A percentile compares a stretch with the other conserved stretches of the same genome.
Conservation (phyloP, 2,113 vertebrate genomes). For the Gnathonemus echidnorhynchus region DNA sequence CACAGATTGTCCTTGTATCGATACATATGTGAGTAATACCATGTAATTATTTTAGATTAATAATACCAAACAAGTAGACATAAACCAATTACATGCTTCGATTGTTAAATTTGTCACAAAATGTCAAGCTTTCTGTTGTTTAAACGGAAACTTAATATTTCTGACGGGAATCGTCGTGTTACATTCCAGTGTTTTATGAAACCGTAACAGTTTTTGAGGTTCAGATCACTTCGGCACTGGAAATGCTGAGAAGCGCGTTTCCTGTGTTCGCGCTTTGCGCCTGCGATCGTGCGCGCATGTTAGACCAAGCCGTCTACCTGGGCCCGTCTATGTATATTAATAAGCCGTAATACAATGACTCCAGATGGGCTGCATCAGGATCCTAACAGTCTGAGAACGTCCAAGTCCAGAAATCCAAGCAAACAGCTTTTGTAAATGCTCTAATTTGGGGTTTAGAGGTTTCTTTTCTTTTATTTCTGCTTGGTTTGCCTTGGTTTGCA, state of each 20-base stretch:
- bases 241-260: neutral
- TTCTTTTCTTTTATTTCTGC: neutral
- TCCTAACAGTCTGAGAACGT: neutral
- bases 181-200: neutral
- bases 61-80: neutral
- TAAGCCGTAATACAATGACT: neutral
- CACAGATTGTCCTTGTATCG: neutral
- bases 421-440: neutral
- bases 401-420: neutral
- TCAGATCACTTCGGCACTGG: neutral
- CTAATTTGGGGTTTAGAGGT: neutral
- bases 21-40: neutral
- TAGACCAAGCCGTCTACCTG: neutral
- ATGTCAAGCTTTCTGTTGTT: neutral
- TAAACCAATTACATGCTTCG: neutral
- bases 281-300: neutral
- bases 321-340: neutral
- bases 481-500: neutral
- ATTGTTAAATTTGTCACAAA: neutral
- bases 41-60: neutral
- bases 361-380: neutral
- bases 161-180: neutral
- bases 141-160: neutral
- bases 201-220: neutral
- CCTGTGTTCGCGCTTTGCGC: neutral